These are phyloP conservation scores for Doris montereyensis DNA, from an alignment of 2,888 invertebrate species.

Conservation along the genomic window DNA sequence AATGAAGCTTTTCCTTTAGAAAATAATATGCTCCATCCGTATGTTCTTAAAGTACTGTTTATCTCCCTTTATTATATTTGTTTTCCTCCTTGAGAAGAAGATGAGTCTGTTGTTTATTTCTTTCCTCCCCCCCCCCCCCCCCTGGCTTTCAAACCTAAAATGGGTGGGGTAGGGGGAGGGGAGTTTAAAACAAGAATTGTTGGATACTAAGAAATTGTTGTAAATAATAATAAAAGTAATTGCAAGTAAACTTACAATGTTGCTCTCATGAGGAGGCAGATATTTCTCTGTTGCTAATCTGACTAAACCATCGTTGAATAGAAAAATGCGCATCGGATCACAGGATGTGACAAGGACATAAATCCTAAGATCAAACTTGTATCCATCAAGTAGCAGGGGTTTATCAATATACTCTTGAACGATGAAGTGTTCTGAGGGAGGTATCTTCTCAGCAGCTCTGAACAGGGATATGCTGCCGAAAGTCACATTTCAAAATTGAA, in stretches of 20 bases:
- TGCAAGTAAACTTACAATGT: constrained; percentile 67
- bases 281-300: constrained; percentile 72
- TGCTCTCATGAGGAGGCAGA: constrained; percentile 66
- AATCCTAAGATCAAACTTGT: constrained; percentile 72
- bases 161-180: not conserved
- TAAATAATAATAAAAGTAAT: too few relatives aligned
- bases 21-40: too few relatives aligned
- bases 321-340: constrained; percentile 71
- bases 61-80: too few relatives aligned
- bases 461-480: constrained; percentile 69
- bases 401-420: constrained; percentile 73
- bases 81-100: too few relatives aligned
- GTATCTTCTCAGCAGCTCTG: constrained; percentile 68
- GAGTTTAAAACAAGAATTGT: not conserved
- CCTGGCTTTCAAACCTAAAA: too few relatives aligned
- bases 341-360: constrained; percentile 73
- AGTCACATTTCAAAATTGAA: too few relatives aligned
- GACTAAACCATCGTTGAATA: constrained; percentile 72
- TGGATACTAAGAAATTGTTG: not conserved
- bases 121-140: too few relatives aligned
- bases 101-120: too few relatives aligned
- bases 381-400: constrained; percentile 72
- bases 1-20: too few relatives aligned
- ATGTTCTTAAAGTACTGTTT: too few relatives aligned
- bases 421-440: constrained; percentile 66